Base-by-base conservation (phyloP, 2,113 vertebrate species). In the Lasiurus borealis region DNA sequence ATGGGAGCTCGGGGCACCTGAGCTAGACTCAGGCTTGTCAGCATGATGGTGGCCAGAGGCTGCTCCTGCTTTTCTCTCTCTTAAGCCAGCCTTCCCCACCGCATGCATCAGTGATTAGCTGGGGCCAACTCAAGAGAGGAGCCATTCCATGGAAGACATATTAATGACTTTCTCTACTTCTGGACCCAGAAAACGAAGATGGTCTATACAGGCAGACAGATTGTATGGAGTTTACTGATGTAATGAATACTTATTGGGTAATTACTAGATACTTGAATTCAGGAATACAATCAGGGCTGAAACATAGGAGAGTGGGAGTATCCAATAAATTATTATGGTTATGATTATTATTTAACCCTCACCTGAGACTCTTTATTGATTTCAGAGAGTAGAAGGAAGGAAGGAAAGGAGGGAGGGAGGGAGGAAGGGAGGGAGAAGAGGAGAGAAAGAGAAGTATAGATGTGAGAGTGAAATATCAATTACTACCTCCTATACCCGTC, bases 71-170 rank as follows among this genome's bases (percentile, higher is more conserved):
- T 44, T 44, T 44, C 11, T 36, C 46, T 25, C 3, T 64, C 48
- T 54, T 57, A 3, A 82, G 10, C 18, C 31, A 54, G 19, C 29
- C n/a, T 15, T 34, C 15, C 7, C 5, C 29, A 52, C 7, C 64
- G 34, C 8, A 6, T 3, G 9, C 14, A 34, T 27, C 40, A 77
- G 27, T 34, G 21, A 57, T 85, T 36, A 31, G 4, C 40, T 9
- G 76, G 44, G 27, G 34, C 21, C 48, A 76, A 29, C 44, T 82
- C 46, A 85, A 76, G 19, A 91, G 29, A 91, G 68, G n/a, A 93
- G 29, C 16, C 86, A 76, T 76, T 71, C n/a, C 50, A 6, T 40
- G 71, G 71, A 27, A 76, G 18, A 48, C 15, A 75, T 0, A 40
- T 2, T 27, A 18, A 66, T 40, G 18, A 31, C 27, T 90, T 90